Evolutionary conservation across 2,113 vertebrate species (phyloP).

Genomic region (Periophthalmodon schlosseri): DNA sequence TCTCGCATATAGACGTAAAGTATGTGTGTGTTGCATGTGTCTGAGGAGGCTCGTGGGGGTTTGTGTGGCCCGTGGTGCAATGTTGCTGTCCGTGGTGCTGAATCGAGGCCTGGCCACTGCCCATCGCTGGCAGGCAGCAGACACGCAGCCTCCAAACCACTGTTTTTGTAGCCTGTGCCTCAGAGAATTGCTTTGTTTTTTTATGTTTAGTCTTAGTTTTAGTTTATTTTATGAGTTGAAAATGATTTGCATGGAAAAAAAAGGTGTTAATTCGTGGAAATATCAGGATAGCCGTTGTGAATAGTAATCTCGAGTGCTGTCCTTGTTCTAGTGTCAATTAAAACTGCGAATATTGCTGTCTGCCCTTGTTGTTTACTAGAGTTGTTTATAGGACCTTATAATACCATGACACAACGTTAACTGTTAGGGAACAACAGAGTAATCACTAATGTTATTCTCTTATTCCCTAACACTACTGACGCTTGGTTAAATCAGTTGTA

Average conservation of each 20-base stretch:
- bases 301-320: no score
- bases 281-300: neutral
- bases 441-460: no score
- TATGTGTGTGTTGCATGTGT: constrained; percentile 26
- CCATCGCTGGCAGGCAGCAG: constrained; percentile 31
- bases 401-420: neutral
- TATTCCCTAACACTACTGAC: no score
- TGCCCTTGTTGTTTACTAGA: neutral
- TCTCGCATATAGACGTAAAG: constrained; percentile 22
- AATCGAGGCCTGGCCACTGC: constrained; percentile 65
- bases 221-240: neutral
- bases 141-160: constrained; percentile 26
- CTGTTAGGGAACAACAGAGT: no score
- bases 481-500: neutral
- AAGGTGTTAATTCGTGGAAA: neutral
- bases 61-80: constrained; percentile 61
- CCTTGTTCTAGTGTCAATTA: neutral
- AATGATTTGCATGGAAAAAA: neutral
- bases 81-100: constrained; percentile 72
- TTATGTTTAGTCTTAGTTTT: no score
- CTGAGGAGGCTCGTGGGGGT: constrained; percentile 36
- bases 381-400: neutral
- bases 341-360: neutral
- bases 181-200: constrained; percentile 3
- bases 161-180: constrained; percentile 26